Evolutionary conservation across 2,113 vertebrate genomes (phyloP).

Genomic region (Thinocorus orbignyianus): DNA sequence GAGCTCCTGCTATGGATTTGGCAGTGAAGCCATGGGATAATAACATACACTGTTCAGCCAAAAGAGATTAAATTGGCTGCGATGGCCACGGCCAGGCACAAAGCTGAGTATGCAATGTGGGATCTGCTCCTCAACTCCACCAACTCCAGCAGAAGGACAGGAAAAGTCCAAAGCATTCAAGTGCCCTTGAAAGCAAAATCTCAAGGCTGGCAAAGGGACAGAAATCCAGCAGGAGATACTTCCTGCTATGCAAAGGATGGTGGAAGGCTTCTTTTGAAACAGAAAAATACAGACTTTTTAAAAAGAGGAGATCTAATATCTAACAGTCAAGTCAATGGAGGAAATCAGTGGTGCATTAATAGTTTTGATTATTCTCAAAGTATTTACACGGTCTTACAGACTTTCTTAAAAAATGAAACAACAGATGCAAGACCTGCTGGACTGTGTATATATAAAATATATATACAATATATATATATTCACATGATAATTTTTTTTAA

Average conservation of each 20-base stretch:
- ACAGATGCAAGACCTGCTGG: not conserved
- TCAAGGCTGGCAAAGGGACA: slow-evolving; percentile 23
- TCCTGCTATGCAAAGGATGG: not conserved
- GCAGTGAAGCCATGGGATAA: not conserved
- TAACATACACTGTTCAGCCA: not conserved
- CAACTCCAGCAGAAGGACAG: not conserved
- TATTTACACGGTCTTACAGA: not conserved
- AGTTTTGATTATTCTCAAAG: not conserved
- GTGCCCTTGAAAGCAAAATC: not conserved
- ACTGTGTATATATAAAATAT: not conserved
- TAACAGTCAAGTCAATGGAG: not conserved
- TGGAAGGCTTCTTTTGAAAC: slow-evolving; percentile 32
- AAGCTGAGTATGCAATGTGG: not conserved
- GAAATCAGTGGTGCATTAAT: slow-evolving; percentile 25
- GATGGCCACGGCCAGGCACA: not conserved
- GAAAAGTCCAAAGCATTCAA: not conserved
- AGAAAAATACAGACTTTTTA: not conserved
- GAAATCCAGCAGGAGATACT: slow-evolving; percentile 1
- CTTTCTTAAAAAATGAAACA: not conserved
- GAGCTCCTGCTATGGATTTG: not conserved
- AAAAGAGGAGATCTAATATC: slow-evolving; percentile 14
- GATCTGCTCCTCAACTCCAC: not conserved
- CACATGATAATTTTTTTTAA: not conserved
- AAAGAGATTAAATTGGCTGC: not conserved
- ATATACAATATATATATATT: not conserved